Evolutionary conservation across 1,140 invertebrate genomes (phyloP).

Genomic region (Plectrocnemia conspersa): DNA sequence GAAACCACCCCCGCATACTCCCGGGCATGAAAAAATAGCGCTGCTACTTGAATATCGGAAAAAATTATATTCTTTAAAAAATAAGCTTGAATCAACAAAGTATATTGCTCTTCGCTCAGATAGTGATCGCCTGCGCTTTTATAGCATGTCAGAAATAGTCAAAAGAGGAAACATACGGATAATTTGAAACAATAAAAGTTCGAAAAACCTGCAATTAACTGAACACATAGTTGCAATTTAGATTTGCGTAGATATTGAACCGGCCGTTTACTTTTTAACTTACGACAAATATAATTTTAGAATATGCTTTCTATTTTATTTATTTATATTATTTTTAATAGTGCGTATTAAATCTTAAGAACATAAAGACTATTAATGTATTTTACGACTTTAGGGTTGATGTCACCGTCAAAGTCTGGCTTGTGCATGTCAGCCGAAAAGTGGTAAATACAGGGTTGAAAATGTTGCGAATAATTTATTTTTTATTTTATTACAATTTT

Average conservation of each 20-base stretch:
- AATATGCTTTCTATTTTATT: conserved; percentile 15
- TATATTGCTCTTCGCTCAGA: background rate
- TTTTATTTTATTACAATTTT: too few species aligned
- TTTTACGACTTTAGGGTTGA: conserved; percentile 15
- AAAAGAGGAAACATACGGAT: too few species aligned
- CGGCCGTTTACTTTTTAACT: too few species aligned
- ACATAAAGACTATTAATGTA: conserved; percentile 7
- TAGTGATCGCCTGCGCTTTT: background rate
- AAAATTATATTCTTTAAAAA: too few species aligned
- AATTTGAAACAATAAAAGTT: too few species aligned
- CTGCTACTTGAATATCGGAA: conserved; percentile 5
- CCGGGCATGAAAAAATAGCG: background rate
- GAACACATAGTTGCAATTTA: too few species aligned
- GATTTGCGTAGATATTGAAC: background rate
- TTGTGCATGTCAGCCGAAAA: background rate
- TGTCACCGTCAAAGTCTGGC: conserved; percentile 15
- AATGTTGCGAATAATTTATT: too few species aligned
- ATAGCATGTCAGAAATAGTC: background rate
- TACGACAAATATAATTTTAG: too few species aligned
- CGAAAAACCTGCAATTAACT: too few species aligned
- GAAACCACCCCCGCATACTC: conserved; percentile 14
- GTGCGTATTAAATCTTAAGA: conserved; percentile 2
- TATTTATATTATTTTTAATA: conserved; percentile 11
- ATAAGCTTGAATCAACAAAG: too few species aligned
- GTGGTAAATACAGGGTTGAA: too few species aligned